phyloP scores from a whole-genome alignment of 2,113 vertebrate genomes.

The Solea solea region DNA sequence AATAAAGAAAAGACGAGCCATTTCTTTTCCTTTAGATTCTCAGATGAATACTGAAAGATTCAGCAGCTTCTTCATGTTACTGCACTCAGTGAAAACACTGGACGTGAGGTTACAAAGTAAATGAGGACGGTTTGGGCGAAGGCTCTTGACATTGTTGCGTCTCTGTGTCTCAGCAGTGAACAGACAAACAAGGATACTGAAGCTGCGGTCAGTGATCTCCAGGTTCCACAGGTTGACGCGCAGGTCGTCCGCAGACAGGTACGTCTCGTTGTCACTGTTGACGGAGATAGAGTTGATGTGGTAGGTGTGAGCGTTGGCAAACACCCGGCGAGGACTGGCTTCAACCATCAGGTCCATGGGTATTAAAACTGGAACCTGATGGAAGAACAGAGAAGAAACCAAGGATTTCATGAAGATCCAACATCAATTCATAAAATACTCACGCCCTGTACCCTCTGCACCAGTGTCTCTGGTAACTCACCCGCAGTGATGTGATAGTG shows the following conservation, averaged over 20 bases:
- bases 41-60: too few species aligned
- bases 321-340: slow-evolving; percentile 82
- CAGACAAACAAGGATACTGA: slow-evolving; percentile 78
- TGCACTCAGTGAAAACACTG: too few species aligned
- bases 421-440: background rate
- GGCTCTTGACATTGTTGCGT: too few species aligned
- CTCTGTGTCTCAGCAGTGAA: too few species aligned
- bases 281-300: slow-evolving; percentile 86
- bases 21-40: too few species aligned
- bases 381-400: background rate
- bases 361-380: slow-evolving; percentile 82
- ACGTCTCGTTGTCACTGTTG: slow-evolving; percentile 84
- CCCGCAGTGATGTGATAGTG: slow-evolving; percentile 79
- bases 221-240: slow-evolving; percentile 85
- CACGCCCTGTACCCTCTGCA: too few species aligned
- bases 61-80: too few species aligned
- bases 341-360: slow-evolving; percentile 87
- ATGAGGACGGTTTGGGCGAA: too few species aligned
- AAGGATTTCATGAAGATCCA: background rate
- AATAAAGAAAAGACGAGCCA: too few species aligned
- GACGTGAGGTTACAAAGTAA: too few species aligned
- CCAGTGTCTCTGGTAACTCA: background rate
- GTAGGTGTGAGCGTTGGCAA: slow-evolving; percentile 84
- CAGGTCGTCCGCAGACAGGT: slow-evolving; percentile 83
- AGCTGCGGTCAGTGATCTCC: slow-evolving; percentile 85